Conservation (phyloP, 2,113 vertebrate species). For the Murina feae region DNA sequence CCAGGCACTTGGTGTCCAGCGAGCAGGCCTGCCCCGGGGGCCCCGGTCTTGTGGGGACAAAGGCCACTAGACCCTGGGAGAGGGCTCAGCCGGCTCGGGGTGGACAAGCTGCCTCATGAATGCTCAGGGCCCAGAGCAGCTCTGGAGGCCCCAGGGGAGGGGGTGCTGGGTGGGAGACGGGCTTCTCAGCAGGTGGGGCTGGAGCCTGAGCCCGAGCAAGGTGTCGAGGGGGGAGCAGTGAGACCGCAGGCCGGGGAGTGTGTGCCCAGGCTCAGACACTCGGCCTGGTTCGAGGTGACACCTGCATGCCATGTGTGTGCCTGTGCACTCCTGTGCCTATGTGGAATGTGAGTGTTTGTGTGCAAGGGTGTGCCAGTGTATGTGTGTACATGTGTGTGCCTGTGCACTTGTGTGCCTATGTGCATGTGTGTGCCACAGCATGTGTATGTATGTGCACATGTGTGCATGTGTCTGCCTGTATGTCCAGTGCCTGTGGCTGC, state of each 20-base stretch:
- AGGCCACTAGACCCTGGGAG: neutral
- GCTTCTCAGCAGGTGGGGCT: fast-evolving
- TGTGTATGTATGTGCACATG: neutral
- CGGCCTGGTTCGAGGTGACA: neutral
- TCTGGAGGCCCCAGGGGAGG: neutral
- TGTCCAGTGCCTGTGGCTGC: neutral
- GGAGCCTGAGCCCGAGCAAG: neutral
- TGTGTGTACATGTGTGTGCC: too few species aligned
- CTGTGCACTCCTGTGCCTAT: too few species aligned
- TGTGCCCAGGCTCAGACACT: fast-evolving
- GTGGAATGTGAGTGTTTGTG: too few species aligned
- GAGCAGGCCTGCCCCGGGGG: fast-evolving
- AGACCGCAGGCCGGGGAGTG: fast-evolving
- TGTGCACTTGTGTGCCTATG: too few species aligned
- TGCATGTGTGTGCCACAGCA: neutral
- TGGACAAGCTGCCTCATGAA: too few species aligned
- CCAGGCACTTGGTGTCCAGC: fast-evolving
- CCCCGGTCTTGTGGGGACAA: neutral
- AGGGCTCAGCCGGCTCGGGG: too few species aligned
- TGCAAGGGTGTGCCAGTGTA: fast-evolving
- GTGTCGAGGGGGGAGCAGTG: fast-evolving
- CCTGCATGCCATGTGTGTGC: fast-evolving
- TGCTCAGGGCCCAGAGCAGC: too few species aligned
- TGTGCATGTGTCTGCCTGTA: neutral
- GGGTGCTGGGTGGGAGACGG: neutral